Evolutionary conservation across 2,113 vertebrate species (phyloP), one percentile per base, ranked within the genome.

Genomic region (Cathartes aura): DNA sequence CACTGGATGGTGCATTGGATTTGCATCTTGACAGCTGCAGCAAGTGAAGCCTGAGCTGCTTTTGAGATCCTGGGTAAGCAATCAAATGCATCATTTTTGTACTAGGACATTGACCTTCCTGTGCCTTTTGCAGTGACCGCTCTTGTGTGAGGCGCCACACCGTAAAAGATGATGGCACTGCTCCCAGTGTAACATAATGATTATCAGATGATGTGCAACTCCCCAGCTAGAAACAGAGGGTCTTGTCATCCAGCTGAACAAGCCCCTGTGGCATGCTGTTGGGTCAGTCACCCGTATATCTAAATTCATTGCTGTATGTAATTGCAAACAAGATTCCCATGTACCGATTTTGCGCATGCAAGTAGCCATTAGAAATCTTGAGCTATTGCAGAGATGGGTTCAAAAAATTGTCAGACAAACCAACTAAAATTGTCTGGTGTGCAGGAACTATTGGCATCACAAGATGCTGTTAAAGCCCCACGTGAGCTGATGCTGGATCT

Each of bases 261-360:
- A 50, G 8, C 3, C 8, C 48, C 38, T 0, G 0, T 64, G 45
- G 19, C 34, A 15, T n/a, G 15, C 29, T 63, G 26, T 22, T 59
- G 38, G 8, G 18, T 66, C 60, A 58, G 24, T 29, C 26, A 38
- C 24, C 24, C 2, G 1, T n/a, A n/a, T 40, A 58, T 22, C 48
- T 52, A 59, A 75, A 71, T 32, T 43, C 14, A 34, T 16, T 60
- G 6, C 12, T 55, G 11, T 9, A 2, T 34, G 12, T 22, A 59
- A 7, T 11, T 74, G 40, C 19, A 60, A 64, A 40, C 3, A 34
- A 21, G 16, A 64, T 47, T 82, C 45, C 18, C 21, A 27, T 6
- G 17, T 15, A n/a, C 6, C 0, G 0, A 34, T 40, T 59, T 42
- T 38, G 14, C 45, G 53, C 10, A 17, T 32, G 30, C 45, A 53